phyloP scores from a whole-genome alignment of 2,113 vertebrate species.

The rat (Rattus norvegicus) region GRCr8 NC_086024.1:34111001-34111500 shows the following conservation, averaged over 20 bases:
- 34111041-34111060: neutral
- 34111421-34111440: neutral
- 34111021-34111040: neutral
- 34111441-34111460: neutral
- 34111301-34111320: constrained; percentile 77
- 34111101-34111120: neutral
- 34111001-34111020: neutral
- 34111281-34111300: constrained; percentile 71
- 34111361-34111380: constrained; percentile 52
- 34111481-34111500: neutral
- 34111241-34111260: constrained; percentile 60
- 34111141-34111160: neutral
- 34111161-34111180: neutral
- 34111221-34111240: constrained; percentile 50
- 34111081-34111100: neutral
- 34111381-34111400: constrained; percentile 37
- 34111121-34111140: neutral
- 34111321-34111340: constrained; percentile 82
- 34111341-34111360: constrained; percentile 67
- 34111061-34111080: neutral
- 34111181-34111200: neutral
- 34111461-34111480: neutral
- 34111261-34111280: constrained; percentile 72
- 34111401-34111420: constrained; percentile 44
- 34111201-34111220: constrained; percentile 4